Percentiles rank a stretch among this genome's conserved stretches.
phyloP scores from a whole-genome alignment of 1,140 invertebrate species.

The Ceratina australensis region DNA sequence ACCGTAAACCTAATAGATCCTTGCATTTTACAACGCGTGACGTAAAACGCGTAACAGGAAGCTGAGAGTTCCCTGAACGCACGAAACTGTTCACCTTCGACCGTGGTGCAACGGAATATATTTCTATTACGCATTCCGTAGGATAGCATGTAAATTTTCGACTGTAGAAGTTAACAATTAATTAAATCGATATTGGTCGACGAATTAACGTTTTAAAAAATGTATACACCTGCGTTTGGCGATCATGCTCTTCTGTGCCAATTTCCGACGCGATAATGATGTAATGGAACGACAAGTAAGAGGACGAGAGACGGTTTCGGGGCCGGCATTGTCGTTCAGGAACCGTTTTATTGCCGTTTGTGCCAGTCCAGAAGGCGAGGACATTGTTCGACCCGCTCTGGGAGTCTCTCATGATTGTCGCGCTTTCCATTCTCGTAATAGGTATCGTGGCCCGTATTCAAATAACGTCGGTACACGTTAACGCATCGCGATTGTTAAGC shows the following conservation, averaged over 20 bases:
- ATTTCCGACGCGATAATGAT: neutral
- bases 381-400: constrained; percentile 75
- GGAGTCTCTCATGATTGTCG: constrained; percentile 79
- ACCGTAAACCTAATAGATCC: no score
- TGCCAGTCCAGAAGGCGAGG: constrained; percentile 65
- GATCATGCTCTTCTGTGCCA: neutral
- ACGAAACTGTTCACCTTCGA: no score
- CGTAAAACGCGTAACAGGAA: neutral
- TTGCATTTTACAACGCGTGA: neutral
- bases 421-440: constrained; percentile 72
- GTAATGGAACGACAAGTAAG: constrained; percentile 24
- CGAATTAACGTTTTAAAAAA: no score
- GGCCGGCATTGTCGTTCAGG: constrained; percentile 65
- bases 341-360: constrained; percentile 73
- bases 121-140: no score
- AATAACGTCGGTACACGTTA: constrained; percentile 71
- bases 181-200: no score
- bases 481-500: constrained; percentile 67
- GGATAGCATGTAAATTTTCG: no score
- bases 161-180: no score
- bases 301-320: constrained; percentile 37
- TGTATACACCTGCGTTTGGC: no score
- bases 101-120: no score
- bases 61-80: neutral
- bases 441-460: constrained; percentile 69